These are phyloP conservation scores for Bedellia somnulentella DNA, from an alignment of 2,888 invertebrate species.

Conservation along the genomic window DNA sequence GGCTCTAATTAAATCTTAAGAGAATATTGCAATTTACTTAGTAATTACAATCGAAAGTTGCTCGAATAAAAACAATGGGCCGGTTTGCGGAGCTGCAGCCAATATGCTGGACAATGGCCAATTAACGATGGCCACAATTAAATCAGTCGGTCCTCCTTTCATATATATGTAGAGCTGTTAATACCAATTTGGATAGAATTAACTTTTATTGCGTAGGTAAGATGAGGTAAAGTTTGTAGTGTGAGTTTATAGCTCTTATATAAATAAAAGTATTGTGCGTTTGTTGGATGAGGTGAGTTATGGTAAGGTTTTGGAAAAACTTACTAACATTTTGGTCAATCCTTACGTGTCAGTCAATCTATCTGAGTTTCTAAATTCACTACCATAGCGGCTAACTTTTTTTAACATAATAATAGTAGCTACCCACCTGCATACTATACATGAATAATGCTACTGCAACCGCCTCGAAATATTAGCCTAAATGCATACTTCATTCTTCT, in stretches of 20 bases:
- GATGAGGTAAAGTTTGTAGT: neutral
- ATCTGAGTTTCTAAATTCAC: too few species aligned
- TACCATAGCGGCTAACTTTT: too few species aligned
- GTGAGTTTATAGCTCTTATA: neutral
- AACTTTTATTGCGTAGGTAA: neutral
- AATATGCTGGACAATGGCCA: slow-evolving; percentile 36
- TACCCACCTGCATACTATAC: neutral
- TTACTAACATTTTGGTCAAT: too few species aligned
- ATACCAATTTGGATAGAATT: slow-evolving; percentile 6
- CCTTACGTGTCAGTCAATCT: too few species aligned
- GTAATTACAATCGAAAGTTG: slow-evolving; percentile 10
- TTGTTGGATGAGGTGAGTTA: too few species aligned
- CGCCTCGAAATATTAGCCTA: neutral
- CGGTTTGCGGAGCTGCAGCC: slow-evolving; percentile 24
- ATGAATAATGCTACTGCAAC: neutral
- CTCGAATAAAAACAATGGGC: slow-evolving; percentile 19
- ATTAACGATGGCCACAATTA: slow-evolving; percentile 41
- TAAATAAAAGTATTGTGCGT: too few species aligned
- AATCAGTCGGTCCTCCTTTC: slow-evolving; percentile 24
- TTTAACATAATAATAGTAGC: neutral
- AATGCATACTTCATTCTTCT: neutral
- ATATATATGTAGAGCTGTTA: slow-evolving; percentile 17
- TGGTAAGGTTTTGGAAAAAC: too few species aligned
- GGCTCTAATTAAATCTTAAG: too few species aligned
- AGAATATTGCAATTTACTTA: neutral